These are phyloP conservation scores for Shinisaurus crocodilurus DNA, from an alignment of 2,113 vertebrate genomes.

Conservation along the genomic window DNA sequence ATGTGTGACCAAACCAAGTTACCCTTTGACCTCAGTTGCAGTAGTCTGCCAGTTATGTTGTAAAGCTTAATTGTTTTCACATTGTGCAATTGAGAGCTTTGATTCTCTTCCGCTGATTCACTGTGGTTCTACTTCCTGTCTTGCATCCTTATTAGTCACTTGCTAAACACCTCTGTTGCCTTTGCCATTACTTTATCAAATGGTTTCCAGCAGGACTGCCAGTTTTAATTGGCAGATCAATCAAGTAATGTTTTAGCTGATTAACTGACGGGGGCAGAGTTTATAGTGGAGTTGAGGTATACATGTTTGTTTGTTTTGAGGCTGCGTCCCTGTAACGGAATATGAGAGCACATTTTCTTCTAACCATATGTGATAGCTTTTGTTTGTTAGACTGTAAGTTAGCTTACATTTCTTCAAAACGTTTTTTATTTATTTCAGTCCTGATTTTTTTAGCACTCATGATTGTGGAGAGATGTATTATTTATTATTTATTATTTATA, in stretches of 20 bases:
- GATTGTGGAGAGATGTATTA: not conserved
- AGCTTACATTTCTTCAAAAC: not conserved
- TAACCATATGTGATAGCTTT: not conserved
- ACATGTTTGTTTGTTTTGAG: not conserved
- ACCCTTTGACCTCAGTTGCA: not conserved
- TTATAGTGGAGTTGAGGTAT: not conserved
- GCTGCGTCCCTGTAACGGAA: not conserved
- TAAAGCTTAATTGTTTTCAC: not conserved
- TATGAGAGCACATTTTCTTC: not conserved
- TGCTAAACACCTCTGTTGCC: not conserved
- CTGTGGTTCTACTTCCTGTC: not conserved
- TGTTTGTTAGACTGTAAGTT: not conserved
- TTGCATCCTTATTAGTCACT: not conserved
- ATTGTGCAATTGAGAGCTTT: not conserved
- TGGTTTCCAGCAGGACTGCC: not conserved
- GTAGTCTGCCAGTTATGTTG: not conserved
- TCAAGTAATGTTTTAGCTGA: not conserved
- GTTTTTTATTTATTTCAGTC: not conserved
- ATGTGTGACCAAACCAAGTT: not conserved
- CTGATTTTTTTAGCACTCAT: not conserved
- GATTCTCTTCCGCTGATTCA: not conserved
- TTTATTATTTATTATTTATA: too few species aligned
- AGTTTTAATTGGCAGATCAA: not conserved
- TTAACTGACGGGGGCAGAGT: not conserved
- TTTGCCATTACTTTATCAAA: not conserved